Conservation (phyloP, 2,797 vertebrate species). For the Etheostoma perlongum region DNA sequence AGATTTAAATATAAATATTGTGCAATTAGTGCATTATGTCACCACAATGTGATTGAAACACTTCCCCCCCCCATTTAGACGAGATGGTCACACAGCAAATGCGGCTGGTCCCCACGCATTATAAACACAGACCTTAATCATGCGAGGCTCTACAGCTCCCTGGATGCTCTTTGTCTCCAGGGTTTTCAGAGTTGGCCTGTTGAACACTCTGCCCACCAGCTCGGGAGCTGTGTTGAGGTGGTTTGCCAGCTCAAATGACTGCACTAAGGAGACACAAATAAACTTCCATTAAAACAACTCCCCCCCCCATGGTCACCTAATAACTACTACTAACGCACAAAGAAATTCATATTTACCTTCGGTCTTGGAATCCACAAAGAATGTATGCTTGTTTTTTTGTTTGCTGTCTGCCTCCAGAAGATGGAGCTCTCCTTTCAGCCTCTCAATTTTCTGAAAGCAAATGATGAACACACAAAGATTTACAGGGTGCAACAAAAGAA, state of each 20-base stretch:
- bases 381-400: constrained; percentile 88
- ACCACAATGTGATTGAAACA: not conserved
- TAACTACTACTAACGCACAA: not conserved
- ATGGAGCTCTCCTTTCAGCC: constrained; percentile 95
- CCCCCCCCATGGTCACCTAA: too few species aligned
- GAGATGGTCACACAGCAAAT: not conserved
- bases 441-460: constrained; percentile 94
- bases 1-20: too few species aligned
- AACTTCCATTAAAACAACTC: not conserved
- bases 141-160: constrained; percentile 78
- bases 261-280: constrained; percentile 77
- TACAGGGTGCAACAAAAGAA: not conserved
- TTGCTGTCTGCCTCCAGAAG: constrained; percentile 90
- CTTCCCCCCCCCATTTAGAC: too few species aligned
- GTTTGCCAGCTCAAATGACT: constrained; percentile 89
- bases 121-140: constrained; percentile 82
- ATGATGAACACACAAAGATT: constrained; percentile 1
- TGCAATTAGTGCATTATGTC: too few species aligned
- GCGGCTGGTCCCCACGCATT: not conserved
- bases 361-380: constrained; percentile 91
- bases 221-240: constrained; percentile 91
- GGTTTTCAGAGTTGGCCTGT: constrained; percentile 91
- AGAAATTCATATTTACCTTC: constrained; percentile 83
- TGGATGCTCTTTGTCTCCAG: constrained; percentile 87
- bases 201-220: constrained; percentile 90